These are phyloP conservation scores for Cathartes aura DNA, from an alignment of 2,113 vertebrate species.

Conservation along the genomic window DNA sequence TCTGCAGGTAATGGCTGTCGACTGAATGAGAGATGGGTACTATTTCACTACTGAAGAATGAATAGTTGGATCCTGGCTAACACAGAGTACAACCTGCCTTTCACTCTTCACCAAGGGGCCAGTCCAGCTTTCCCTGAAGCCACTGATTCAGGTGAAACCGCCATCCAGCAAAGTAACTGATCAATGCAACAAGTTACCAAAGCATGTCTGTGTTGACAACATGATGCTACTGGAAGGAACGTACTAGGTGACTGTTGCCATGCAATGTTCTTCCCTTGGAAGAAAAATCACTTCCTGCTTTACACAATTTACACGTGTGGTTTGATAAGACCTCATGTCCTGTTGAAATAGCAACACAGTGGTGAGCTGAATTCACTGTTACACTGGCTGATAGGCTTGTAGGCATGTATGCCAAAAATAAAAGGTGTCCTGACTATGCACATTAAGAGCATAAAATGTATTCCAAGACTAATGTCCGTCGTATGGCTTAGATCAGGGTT, in stretches of 20 bases:
- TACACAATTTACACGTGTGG: background rate
- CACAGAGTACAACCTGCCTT: background rate
- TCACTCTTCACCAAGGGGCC: background rate
- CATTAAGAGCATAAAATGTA: background rate
- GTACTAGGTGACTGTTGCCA: background rate
- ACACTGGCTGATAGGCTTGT: background rate
- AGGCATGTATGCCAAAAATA: background rate
- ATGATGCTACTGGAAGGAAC: background rate
- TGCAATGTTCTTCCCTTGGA: background rate
- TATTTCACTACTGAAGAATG: background rate
- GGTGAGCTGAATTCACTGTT: background rate
- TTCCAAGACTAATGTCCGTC: background rate
- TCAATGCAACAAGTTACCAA: background rate
- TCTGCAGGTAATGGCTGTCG: background rate
- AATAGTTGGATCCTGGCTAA: background rate
- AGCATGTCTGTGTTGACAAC: accelerated
- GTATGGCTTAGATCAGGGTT: background rate
- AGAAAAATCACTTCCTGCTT: background rate
- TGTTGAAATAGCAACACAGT: background rate
- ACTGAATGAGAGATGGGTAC: background rate
- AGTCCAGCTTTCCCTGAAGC: background rate
- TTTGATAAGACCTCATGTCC: background rate
- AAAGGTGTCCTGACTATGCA: background rate
- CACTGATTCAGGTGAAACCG: background rate
- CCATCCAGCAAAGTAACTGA: background rate